These are phyloP conservation scores for Trematomus loennbergii DNA, from an alignment of 2,113 vertebrate species.

Conservation along the genomic window DNA sequence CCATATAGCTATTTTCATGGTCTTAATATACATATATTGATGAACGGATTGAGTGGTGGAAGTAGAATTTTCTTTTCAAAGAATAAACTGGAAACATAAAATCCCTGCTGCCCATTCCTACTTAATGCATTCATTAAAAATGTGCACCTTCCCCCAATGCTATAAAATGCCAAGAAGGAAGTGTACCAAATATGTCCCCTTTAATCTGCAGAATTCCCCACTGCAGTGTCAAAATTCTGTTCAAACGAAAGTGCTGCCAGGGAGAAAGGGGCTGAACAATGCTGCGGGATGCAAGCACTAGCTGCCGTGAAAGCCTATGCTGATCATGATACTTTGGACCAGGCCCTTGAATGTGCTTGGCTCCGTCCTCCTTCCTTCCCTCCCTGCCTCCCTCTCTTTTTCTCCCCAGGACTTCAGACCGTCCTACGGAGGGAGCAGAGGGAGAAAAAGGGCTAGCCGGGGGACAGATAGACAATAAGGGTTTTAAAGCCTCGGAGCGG, in stretches of 20 bases:
- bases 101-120: conserved; percentile 10
- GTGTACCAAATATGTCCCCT: conserved; percentile 79
- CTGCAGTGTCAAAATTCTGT: conserved; percentile 83
- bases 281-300: conserved; percentile 69
- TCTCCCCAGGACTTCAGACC: conserved; percentile 70
- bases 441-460: conserved; percentile 74
- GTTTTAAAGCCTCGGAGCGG: conserved; percentile 83
- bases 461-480: conserved; percentile 84
- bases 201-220: conserved; percentile 82
- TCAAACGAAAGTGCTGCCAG: conserved; percentile 76
- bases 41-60: background rate
- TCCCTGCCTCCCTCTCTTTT: conserved; percentile 63
- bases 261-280: conserved; percentile 77
- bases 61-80: conserved; percentile 8
- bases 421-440: conserved; percentile 72
- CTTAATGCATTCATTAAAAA: conserved; percentile 66
- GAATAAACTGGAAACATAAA: conserved; percentile 14
- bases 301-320: conserved; percentile 76
- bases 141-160: conserved; percentile 56
- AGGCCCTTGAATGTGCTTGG: conserved; percentile 74
- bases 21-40: background rate
- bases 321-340: conserved; percentile 83
- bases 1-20: background rate
- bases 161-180: conserved; percentile 75
- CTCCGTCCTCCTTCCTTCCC: conserved; percentile 53